A percentile compares a stretch with the other conserved stretches of the same genome.
Conservation (phyloP, 2,797 vertebrate species). For the Cirrhinus mrigala region DNA sequence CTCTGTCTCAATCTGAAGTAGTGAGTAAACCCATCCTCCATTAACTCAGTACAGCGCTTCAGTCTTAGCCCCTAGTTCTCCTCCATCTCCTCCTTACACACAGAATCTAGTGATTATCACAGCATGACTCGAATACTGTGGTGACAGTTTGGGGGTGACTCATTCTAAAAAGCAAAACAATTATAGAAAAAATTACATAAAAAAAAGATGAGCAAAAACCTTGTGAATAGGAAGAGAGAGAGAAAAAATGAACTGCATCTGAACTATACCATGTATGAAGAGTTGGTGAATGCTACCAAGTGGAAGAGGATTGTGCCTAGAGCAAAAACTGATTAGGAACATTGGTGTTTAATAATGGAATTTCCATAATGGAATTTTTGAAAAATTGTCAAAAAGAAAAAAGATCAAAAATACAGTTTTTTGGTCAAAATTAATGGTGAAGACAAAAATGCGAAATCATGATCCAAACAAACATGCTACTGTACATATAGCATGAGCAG, state of each 20-base stretch:
- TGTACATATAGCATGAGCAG: too few relatives aligned
- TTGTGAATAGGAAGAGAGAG: background rate
- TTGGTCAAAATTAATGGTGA: background rate
- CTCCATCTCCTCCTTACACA: background rate
- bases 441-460: background rate
- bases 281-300: background rate
- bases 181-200: constrained; percentile 20
- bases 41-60: constrained; percentile 28
- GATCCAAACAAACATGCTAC: too few relatives aligned
- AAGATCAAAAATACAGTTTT: background rate
- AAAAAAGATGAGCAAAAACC: constrained; percentile 16
- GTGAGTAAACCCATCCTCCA: constrained; percentile 39
- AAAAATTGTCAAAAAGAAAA: background rate
- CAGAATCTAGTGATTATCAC: constrained; percentile 47
- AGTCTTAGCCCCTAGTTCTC: background rate
- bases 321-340: background rate
- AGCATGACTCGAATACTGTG: constrained; percentile 20
- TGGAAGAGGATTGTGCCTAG: background rate
- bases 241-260: background rate
- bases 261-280: background rate
- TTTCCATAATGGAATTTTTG: background rate
- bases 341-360: constrained; percentile 17
- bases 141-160: constrained; percentile 47
- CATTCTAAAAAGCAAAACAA: constrained; percentile 33
- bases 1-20: constrained; percentile 34